Percentiles rank a stretch among this genome's conserved stretches.
These are phyloP conservation scores for Pseudotriccus pelzelni DNA, from an alignment of 2,797 vertebrate genomes.

Conservation along the genomic window DNA sequence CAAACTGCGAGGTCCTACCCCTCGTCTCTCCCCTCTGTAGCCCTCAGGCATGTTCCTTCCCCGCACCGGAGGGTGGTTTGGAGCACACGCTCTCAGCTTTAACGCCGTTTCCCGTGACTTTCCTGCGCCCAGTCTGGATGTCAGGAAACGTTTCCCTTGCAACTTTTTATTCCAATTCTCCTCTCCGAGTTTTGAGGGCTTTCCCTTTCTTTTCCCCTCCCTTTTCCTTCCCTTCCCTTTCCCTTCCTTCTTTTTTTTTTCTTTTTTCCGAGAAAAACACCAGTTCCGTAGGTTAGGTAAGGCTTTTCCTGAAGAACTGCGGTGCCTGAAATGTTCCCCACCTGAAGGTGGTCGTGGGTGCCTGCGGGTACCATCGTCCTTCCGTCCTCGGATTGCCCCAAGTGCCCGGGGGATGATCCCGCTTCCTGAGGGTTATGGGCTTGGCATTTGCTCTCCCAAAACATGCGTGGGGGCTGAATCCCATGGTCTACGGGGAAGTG, in stretches of 20 bases:
- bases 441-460: not conserved
- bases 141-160: rapidly evolving
- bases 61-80: rapidly evolving
- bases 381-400: rapidly evolving
- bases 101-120: not conserved
- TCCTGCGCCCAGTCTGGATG: not conserved
- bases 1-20: not conserved
- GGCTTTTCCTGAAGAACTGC: not conserved
- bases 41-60: not conserved
- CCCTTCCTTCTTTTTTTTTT: rapidly evolving
- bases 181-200: rapidly evolving
- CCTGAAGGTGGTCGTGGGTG: rapidly evolving
- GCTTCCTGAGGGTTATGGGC: not conserved
- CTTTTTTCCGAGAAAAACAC: rapidly evolving
- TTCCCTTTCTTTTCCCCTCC: rapidly evolving
- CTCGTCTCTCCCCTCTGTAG: not conserved
- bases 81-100: not conserved
- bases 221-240: too few relatives aligned
- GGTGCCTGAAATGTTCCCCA: not conserved
- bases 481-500: not conserved
- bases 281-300: rapidly evolving
- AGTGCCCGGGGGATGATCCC: rapidly evolving
- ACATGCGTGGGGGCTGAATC: not conserved
- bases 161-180: not conserved
- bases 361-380: rapidly evolving